phyloP scores from a whole-genome alignment of 1,140 invertebrate species.

The Cherax destructor region DNA sequence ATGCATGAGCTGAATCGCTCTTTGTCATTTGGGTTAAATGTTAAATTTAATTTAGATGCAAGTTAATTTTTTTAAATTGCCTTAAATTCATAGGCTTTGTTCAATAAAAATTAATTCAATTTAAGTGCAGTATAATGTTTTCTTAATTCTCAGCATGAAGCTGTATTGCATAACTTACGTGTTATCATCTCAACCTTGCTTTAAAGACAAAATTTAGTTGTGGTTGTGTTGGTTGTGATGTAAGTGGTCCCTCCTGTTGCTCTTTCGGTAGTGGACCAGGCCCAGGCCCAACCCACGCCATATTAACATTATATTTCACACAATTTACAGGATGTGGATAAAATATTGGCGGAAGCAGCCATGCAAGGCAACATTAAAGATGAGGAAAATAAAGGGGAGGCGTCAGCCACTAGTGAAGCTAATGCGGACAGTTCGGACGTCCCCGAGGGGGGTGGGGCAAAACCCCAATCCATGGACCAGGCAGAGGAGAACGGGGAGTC shows the following conservation, averaged over 20 bases:
- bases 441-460: constrained; percentile 66
- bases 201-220: constrained; percentile 44
- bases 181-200: constrained; percentile 21
- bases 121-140: neutral
- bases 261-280: constrained; percentile 62
- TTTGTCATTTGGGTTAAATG: constrained; percentile 16
- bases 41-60: neutral
- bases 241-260: constrained; percentile 60
- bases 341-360: constrained; percentile 73
- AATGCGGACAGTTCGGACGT: constrained; percentile 62
- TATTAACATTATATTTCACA: constrained; percentile 73
- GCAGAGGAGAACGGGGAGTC: constrained; percentile 64
- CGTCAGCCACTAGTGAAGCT: constrained; percentile 70
- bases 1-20: constrained; percentile 63
- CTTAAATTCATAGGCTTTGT: constrained; percentile 58
- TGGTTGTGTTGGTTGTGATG: constrained; percentile 56
- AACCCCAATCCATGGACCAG: constrained; percentile 65
- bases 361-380: constrained; percentile 69
- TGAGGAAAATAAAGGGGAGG: constrained; percentile 66
- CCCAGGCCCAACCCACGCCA: constrained; percentile 56
- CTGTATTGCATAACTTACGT: constrained; percentile 23
- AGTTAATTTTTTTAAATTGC: constrained; percentile 25
- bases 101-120: constrained; percentile 5
- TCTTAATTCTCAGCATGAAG: constrained; percentile 15
- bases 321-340: constrained; percentile 74